Base-by-base conservation (phyloP, 2,113 vertebrate species). In the Martes martes region DNA sequence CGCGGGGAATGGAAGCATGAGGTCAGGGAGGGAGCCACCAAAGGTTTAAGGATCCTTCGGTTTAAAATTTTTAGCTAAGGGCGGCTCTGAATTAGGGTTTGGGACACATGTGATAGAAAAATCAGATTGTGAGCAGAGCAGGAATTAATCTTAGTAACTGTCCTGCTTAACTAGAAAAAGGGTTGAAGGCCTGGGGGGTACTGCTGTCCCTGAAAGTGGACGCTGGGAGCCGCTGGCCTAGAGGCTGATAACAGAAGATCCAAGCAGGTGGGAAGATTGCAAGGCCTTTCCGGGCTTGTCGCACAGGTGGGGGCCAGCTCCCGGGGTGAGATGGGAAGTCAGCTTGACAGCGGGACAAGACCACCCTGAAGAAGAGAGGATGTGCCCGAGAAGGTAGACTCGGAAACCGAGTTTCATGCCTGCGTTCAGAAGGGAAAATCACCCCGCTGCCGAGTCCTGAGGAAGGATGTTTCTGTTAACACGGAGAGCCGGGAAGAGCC, bases 401-500 rank as follows among this genome's bases (percentile, higher is more conserved):
- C 42, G 59, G 50, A 55, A 61, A 57, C 4, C 0, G 4, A 45
- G 47, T 82, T 78, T 50, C n/a, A 74, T 28, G 69, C 18, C 71
- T 57, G 33, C 39, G 14, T 93, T 65, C 23, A 18, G 45, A 69
- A 96, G 59, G 52, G 89, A 96, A 84, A 47, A 57, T 14, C 76
- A 6, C 33, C 45, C 42, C 57, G 65, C 52, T 15, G 42, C 14
- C 65, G 31, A 6, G 31, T 1, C 3, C 0, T 2, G 28, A 88
- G 92, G 91, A 85, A 95, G 88, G 36, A 73, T 59, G 33, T 52
- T 96, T 57, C 67, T 96, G 96, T 94, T 61, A 86, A 39, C 31
- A 4, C 11, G 59, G 94, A 67, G 78, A 92, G 26, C 97, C 89
- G 33, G 91, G 59, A 94, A 96, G 97, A 93, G 94, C 33, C 36